Base-by-base conservation (phyloP, 2,888 invertebrate species). In the Acanthacorydalis orientalis region DNA sequence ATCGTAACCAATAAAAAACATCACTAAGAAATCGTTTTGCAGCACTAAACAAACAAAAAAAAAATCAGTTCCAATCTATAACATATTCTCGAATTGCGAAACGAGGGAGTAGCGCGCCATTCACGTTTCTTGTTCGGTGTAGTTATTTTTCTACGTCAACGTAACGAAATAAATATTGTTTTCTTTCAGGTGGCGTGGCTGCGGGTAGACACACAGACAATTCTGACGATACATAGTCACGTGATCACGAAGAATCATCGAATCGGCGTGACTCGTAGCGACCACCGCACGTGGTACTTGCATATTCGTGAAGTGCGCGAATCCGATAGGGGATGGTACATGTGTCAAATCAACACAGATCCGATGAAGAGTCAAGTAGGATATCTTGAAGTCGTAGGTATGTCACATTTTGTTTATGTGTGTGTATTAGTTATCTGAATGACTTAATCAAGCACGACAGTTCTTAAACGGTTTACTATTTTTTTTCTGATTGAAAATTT, bases 201-300 rank as follows among this genome's bases (percentile, higher is more conserved):
- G 49, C 78, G 87, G 52, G 88, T 89, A 48, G 89, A 89, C 70
- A 89, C 88, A 35, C 89, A 90, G 64, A 89, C 88, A 8, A 87
- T 90, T 57, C 73, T 90, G 56, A 88, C 88, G 40, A 89, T 90
- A 58, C 87, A 87, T 52, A 82, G 78, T 57, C 86, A 89, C 69
- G 87, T 89, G 61, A 89, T 89, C 64, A 89, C 89, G 49, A 85
- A 89, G 69, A 89, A 88, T 69, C 86, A 88, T 65, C 76, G 89
- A 55, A 83, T 89, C 62, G 80, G 78, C 56, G 80, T 89, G 55
- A 78, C 78, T 51, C 83, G 79, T 65, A 82, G 82, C 48, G 87
- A 88, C 62, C 77, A 77, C 60, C 78, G 83, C 55, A 81, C 83
- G 45, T 89, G 88, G 88, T 78, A 78, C 56, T 73, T 90, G 51